A percentile compares a stretch with the other conserved stretches of the same genome.
Conservation (phyloP, 2,888 invertebrate species). For the Germaria angustata region DNA sequence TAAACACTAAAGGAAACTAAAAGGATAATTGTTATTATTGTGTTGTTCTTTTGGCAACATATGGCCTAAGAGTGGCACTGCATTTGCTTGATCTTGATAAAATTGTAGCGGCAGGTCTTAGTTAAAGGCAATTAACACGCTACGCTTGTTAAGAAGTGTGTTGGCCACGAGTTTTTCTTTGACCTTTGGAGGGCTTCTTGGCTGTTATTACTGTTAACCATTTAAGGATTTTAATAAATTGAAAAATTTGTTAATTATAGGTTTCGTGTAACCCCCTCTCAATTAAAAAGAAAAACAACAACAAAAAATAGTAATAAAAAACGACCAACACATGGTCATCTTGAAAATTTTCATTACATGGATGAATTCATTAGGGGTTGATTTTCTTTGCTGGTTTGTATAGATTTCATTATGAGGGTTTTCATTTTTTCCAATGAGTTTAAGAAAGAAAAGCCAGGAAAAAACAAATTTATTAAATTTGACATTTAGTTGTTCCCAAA, state of each 20-base stretch:
- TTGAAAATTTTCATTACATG: slow-evolving; percentile 9
- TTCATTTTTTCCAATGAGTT: slow-evolving; percentile 10
- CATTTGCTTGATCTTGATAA: slow-evolving; percentile 66
- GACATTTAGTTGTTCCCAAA: slow-evolving; percentile 63
- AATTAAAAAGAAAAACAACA: slow-evolving; percentile 24
- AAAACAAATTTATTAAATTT: slow-evolving; percentile 61
- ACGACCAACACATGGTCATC: slow-evolving; percentile 69
- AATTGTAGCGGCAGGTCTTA: slow-evolving; percentile 66
- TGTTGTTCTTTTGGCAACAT: slow-evolving; percentile 66
- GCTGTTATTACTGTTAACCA: slow-evolving; percentile 25
- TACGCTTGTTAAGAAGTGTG: slow-evolving; percentile 72
- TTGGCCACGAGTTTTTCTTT: slow-evolving; percentile 67
- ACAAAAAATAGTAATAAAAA: not conserved
- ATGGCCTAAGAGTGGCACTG: slow-evolving; percentile 67
- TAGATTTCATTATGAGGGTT: slow-evolving; percentile 29
- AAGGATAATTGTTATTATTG: slow-evolving; percentile 28
- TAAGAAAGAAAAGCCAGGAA: not conserved
- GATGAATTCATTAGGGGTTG: slow-evolving; percentile 34
- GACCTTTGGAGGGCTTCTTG: slow-evolving; percentile 18
- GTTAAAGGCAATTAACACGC: slow-evolving; percentile 78
- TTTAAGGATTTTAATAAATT: slow-evolving; percentile 61
- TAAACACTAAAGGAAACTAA: slow-evolving; percentile 14
- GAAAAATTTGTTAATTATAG: slow-evolving; percentile 62
- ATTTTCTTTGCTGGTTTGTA: not conserved
- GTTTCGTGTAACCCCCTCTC: slow-evolving; percentile 48